Evolutionary conservation across 2,888 invertebrate species (phyloP), one percentile per base, ranked within the genome.

Genomic region (Macrosoma leucophasiata): DNA sequence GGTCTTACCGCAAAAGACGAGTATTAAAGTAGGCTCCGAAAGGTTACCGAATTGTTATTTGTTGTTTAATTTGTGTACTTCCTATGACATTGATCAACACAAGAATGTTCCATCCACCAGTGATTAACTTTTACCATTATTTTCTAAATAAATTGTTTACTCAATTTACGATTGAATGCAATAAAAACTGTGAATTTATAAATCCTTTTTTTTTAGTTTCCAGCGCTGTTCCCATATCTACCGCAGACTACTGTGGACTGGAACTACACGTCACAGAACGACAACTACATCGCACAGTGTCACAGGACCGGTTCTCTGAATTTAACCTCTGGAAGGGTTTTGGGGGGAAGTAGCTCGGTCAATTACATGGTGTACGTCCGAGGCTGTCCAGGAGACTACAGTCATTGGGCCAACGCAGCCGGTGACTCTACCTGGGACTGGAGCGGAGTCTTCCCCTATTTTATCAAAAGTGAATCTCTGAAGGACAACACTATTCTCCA

Each of bases 341-440:
- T 88, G 44, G 88, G 88, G 22, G 88, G 88, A 1, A 69, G 74
- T 1, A 86, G 87, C 13, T 66, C 73, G 1, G 50, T 85, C 2
- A 87, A 87, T 51, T 84, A 72, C 20, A 79, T 86, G 67, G 58
- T 85, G 23, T 86, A 86, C 40, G 63, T 85, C 1, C 72, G 84
- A 14, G 88, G 87, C 0, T 72, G 67, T 40, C 58, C 52, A 0
- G 48, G 52, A 1, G 82, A 87, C 44, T 87, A 75, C 34, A 63
- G 84, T 18, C 53, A 60, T 20, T 88, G 88, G 88, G 74, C 73
- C 2, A 48, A 48, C 1, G 34, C 43, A 3, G 46, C 65, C n/a
- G 79, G 81, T 1, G 86, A 87, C 29, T 29, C 50, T 0, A 71
- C 81, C 1, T 88, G 88, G 88, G 71, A 69, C n/a, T 87, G 84